Evolutionary conservation across 2,888 invertebrate species (phyloP), one percentile per base, ranked within the genome.

Genomic region (Corythucha ciliata): DNA sequence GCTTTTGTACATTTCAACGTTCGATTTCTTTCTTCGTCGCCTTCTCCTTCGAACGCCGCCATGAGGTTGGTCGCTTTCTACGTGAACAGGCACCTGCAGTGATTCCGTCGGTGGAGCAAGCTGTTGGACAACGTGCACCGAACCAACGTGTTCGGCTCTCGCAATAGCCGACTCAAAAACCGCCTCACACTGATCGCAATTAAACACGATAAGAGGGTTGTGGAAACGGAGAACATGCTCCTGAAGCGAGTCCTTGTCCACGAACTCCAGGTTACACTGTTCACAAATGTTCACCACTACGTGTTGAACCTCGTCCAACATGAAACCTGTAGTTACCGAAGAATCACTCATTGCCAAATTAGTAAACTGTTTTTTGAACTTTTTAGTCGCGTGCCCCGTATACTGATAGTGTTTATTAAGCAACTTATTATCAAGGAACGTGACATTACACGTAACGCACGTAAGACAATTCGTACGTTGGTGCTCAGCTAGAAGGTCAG

Each of bases 401-500:
- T 51, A 57, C 14, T 46, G 37, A 33, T 57, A 57, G 21, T 57
- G 57, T 40, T 51, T 57, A 21, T 50, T 55, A 16, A 57, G 29
- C 18, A 57, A 39, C 16, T 48, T 53, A 25, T 55, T 48, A 20
- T 54, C 47, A 37, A 55, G 45, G 45, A 57, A 57, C 4, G 48
- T 47, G 2, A 57, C 44, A 14, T 42, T 37, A 26, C 57, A 57
- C 6, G 48, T 46, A n/a, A 55, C 41, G 45, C 57, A 57, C 12
- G 55, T 57, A 21, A 57, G 26, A 45, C 57, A 57, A 14, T 46
- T 49, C n/a, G 25, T 41, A 18, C 41, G 33, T 24, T 51, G 42
- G 32, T 57, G 57, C 8, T 55, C 53, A 8, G 36, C 44, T 6
- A 57, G 46, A 3, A 53, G 29, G 27, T 55, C 54, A 16, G 29